A percentile compares a stretch with the other conserved stretches of the same genome.
Evolutionary conservation across 2,888 invertebrate species (phyloP).

Genomic region (Rhyacophila evoluta): DNA sequence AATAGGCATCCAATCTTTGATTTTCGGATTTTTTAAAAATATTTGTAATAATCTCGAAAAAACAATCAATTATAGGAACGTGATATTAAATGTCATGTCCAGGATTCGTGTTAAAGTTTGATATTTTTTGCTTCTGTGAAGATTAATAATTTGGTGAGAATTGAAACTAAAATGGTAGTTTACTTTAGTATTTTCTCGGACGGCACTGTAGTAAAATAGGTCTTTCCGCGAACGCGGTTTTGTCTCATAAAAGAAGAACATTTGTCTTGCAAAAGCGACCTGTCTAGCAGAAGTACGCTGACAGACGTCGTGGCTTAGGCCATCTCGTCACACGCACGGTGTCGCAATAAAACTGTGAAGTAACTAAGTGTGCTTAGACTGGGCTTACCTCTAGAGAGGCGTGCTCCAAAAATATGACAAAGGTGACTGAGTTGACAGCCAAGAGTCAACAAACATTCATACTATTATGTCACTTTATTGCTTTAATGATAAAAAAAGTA

Average conservation of each 20-base stretch:
- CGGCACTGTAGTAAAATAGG: background rate
- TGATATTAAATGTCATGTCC: no score
- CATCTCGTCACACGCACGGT: conserved; percentile 1
- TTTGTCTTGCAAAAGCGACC: conserved; percentile 18
- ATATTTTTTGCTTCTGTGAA: no score
- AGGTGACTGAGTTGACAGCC: background rate
- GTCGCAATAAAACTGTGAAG: background rate
- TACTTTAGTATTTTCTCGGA: no score
- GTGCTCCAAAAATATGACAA: conserved; percentile 5
- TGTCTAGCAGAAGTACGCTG: background rate
- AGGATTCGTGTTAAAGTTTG: no score
- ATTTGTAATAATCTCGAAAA: no score
- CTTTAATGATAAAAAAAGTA: no score
- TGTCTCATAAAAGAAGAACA: background rate
- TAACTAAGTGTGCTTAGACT: background rate
- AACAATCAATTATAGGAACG: no score
- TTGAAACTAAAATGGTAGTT: no score
- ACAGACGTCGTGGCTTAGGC: conserved; percentile 13
- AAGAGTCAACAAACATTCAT: background rate
- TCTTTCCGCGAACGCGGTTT: background rate
- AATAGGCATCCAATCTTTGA: no score
- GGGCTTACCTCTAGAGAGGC: conserved; percentile 8
- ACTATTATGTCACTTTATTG: background rate
- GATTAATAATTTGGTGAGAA: no score
- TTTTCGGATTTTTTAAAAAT: no score